These are phyloP conservation scores for Haliclona indistincta DNA, from an alignment of 37 sponge, comb jelly and placozoan genomes.

Conservation along the genomic window DNA sequence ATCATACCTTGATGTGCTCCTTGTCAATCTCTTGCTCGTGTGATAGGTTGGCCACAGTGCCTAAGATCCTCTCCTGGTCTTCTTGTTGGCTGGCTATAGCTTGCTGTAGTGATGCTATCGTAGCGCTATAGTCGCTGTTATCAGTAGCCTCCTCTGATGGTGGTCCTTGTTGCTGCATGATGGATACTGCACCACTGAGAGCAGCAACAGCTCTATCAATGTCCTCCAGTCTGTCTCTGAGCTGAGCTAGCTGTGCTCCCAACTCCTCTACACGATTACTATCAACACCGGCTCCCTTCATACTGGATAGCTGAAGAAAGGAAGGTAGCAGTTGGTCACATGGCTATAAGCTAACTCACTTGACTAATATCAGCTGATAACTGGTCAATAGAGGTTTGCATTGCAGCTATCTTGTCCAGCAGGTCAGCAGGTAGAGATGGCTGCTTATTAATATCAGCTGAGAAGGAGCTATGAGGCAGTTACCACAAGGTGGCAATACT, in stretches of 20 bases:
- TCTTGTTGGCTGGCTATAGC: slow-evolving; percentile 46
- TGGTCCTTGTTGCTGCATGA: neutral
- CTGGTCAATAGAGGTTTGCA: slow-evolving; percentile 60
- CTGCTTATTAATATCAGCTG: slow-evolving; percentile 48
- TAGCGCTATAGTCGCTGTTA: neutral
- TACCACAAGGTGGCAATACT: neutral
- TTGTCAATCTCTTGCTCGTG: slow-evolving; percentile 82
- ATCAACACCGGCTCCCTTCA: slow-evolving; percentile 14
- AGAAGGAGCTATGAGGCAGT: neutral
- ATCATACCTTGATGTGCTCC: slow-evolving; percentile 76
- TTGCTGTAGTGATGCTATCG: neutral
- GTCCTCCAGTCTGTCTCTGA: slow-evolving; percentile 78
- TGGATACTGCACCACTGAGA: slow-evolving; percentile 40
- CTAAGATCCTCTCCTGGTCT: slow-evolving; percentile 85
- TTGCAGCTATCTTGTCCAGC: slow-evolving; percentile 48
- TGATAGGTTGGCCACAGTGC: slow-evolving; percentile 76
- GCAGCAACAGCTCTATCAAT: slow-evolving; percentile 81
- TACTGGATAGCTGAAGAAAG: slow-evolving; percentile 14
- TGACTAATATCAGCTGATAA: slow-evolving; percentile 49
- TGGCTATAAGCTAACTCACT: neutral
- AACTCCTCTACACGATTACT: slow-evolving; percentile 56
- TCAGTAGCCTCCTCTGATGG: neutral
- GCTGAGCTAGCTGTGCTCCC: slow-evolving; percentile 76
- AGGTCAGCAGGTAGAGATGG: slow-evolving; percentile 58
- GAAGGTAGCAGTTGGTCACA: neutral